Conservation (phyloP, 1,140 invertebrate species). For the Microplitis demolitor region DNA sequence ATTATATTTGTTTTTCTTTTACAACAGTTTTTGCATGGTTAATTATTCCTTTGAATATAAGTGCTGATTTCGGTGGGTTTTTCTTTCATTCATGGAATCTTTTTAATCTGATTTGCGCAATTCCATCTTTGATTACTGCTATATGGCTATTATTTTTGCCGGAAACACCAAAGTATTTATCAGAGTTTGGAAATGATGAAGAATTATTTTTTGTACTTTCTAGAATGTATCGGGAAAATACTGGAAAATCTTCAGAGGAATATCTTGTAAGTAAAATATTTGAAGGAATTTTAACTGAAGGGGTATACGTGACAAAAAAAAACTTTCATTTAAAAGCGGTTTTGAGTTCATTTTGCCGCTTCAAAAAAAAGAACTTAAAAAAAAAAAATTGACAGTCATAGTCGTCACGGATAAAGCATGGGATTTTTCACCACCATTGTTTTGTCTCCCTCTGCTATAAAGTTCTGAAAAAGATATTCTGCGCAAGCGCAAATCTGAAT, state of each 20-base stretch:
- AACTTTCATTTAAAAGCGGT: no score
- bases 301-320: not conserved
- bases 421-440: no score
- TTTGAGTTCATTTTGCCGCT: no score
- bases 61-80: slow-evolving; percentile 27
- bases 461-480: no score
- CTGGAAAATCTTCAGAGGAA: slow-evolving; percentile 36
- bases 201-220: slow-evolving; percentile 48
- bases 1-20: not conserved
- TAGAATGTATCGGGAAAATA: slow-evolving; percentile 51
- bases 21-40: slow-evolving; percentile 44
- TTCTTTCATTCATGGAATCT: slow-evolving; percentile 48
- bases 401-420: no score
- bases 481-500: no score
- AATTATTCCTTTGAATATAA: slow-evolving; percentile 41
- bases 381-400: no score
- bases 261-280: slow-evolving; percentile 45
- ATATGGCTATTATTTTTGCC: slow-evolving; percentile 59
- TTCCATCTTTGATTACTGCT: slow-evolving; percentile 37
- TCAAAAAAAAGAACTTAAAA: no score
- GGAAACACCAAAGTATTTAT: slow-evolving; percentile 65
- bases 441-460: no score
- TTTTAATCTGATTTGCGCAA: slow-evolving; percentile 40
- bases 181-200: slow-evolving; percentile 51
- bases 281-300: not conserved